phyloP scores from a whole-genome alignment of 2,888 invertebrate genomes.

The Sphecodes monilicornis region DNA sequence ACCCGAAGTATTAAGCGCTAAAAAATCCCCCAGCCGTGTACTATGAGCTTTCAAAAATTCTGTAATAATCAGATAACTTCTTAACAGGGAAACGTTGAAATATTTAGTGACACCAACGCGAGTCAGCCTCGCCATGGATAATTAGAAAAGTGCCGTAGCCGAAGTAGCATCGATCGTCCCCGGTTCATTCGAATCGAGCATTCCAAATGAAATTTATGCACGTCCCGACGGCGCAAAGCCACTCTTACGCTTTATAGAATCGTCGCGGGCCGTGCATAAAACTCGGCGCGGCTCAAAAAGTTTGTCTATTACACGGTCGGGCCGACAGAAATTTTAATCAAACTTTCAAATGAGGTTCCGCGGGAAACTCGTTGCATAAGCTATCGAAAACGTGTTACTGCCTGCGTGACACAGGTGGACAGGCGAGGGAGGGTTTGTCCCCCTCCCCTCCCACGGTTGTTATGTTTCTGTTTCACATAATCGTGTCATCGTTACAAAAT shows the following conservation, averaged over 20 bases:
- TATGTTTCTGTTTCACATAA: slow-evolving; percentile 3
- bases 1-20: no score
- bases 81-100: no score
- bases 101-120: not conserved
- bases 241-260: slow-evolving; percentile 64
- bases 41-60: no score
- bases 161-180: not conserved
- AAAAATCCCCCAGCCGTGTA: no score
- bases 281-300: slow-evolving; percentile 63
- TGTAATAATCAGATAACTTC: no score
- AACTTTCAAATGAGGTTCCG: slow-evolving; percentile 73
- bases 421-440: not conserved
- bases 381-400: slow-evolving; percentile 67
- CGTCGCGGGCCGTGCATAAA: slow-evolving; percentile 57
- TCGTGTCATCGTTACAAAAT: slow-evolving; percentile 38
- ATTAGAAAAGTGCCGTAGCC: not conserved
- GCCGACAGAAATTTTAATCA: slow-evolving; percentile 71
- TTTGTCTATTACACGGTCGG: slow-evolving; percentile 64
- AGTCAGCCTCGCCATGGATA: not conserved
- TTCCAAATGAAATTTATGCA: slow-evolving; percentile 55
- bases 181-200: slow-evolving; percentile 18
- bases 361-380: slow-evolving; percentile 63
- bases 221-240: slow-evolving; percentile 39
- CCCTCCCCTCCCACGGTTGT: not conserved
- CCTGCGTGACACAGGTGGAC: slow-evolving; percentile 40